Evolutionary conservation across 2,797 vertebrate genomes (phyloP).

Genomic region (Acropternis orthonyx): DNA sequence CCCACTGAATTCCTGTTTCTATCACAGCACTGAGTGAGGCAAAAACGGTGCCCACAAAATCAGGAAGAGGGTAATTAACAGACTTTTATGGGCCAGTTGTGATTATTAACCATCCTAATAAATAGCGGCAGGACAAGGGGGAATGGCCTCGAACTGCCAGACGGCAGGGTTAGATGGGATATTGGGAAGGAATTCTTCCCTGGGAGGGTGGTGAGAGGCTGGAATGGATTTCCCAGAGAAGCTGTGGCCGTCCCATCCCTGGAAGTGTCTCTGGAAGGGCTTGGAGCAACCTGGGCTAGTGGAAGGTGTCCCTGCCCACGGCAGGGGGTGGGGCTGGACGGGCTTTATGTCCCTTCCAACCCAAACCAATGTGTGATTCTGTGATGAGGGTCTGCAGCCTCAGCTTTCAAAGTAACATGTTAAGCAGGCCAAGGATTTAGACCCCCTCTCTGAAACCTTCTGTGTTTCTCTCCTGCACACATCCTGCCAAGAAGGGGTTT

Average conservation of each 20-base stretch:
- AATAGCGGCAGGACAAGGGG: background rate
- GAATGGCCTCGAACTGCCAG: background rate
- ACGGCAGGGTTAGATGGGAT: accelerated
- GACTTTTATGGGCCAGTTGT: background rate
- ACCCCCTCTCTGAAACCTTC: background rate
- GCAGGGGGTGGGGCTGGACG: background rate
- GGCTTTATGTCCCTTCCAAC: background rate
- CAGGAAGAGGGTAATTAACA: background rate
- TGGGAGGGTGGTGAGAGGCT: background rate
- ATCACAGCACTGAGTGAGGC: accelerated
- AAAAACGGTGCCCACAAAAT: background rate
- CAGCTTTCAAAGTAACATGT: background rate
- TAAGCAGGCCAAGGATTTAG: background rate
- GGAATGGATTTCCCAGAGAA: background rate
- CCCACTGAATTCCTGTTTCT: background rate
- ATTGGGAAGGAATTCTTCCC: accelerated
- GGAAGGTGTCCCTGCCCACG: background rate
- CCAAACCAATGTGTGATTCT: background rate
- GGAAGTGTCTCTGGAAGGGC: accelerated
- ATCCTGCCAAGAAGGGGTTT: background rate
- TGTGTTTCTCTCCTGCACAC: background rate
- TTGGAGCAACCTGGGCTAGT: accelerated
- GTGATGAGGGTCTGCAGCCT: background rate
- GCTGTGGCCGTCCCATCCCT: background rate
- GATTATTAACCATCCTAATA: background rate